These are phyloP conservation scores for Caenorhabditis briggsae DNA, from an alignment of 1,140 invertebrate genomes.

Conservation along the genomic window DNA sequence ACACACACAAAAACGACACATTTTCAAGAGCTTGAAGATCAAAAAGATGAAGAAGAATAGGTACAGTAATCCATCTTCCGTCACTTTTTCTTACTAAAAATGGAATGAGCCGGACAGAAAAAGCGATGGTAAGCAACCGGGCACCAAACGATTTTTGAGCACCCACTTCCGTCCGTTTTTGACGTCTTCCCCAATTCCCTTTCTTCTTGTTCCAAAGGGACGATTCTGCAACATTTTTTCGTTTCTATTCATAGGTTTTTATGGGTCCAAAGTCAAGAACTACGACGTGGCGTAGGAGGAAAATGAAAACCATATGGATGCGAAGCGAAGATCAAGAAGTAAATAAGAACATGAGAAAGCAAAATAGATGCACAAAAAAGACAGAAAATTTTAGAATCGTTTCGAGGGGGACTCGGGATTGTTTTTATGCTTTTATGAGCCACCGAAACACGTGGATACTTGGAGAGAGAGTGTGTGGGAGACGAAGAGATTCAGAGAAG, in stretches of 20 bases:
- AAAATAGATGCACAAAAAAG: background rate
- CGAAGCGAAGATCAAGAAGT: background rate
- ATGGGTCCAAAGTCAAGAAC: background rate
- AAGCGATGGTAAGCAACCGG: background rate
- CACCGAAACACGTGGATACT: conserved; percentile 38
- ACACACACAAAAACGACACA: background rate
- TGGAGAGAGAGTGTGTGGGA: background rate
- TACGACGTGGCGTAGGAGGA: background rate
- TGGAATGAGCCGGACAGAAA: conserved; percentile 24
- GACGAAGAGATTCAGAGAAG: background rate
- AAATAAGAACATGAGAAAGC: background rate
- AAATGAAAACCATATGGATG: conserved; percentile 20
- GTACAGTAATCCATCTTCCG: conserved; percentile 15
- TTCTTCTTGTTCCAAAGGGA: background rate
- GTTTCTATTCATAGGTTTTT: conserved; percentile 7
- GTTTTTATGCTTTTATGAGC: conserved; percentile 45
- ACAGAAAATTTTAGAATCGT: background rate
- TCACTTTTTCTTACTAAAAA: conserved; percentile 14
- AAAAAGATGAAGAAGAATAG: background rate
- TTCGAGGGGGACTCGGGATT: background rate
- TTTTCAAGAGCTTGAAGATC: background rate
- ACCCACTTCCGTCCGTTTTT: conserved; percentile 18
- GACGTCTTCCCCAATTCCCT: background rate
- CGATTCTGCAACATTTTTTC: conserved; percentile 13
- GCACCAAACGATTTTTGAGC: conserved; percentile 17